Percentiles rank a stretch among this genome's conserved stretches.
phyloP scores from a whole-genome alignment of 2,113 vertebrate genomes.

The Varanus komodoensis region DNA sequence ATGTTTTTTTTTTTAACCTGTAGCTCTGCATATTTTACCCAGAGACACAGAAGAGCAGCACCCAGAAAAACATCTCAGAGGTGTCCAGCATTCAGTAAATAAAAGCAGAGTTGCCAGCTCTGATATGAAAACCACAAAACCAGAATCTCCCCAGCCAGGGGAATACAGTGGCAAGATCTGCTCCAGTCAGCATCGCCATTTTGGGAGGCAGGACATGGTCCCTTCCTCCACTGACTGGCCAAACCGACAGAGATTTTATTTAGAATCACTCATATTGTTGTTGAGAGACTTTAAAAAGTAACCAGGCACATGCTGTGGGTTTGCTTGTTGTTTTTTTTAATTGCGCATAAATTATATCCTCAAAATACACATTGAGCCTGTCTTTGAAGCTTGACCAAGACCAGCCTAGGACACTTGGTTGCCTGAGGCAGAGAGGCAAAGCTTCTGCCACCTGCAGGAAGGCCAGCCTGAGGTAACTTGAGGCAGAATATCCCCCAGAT shows the following conservation, averaged over 20 bases:
- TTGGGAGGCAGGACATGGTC: neutral
- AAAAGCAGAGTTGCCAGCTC: neutral
- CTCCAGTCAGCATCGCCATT: neutral
- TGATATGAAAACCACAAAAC: constrained; percentile 29
- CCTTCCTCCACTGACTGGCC: neutral
- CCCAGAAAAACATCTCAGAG: neutral
- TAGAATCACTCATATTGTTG: neutral
- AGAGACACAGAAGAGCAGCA: neutral
- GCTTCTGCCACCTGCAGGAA: neutral
- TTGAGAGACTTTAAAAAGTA: neutral
- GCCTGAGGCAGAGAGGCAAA: neutral
- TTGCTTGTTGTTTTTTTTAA: too few relatives aligned
- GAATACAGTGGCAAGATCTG: neutral
- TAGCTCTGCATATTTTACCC: neutral
- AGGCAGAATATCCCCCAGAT: neutral
- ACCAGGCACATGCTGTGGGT: neutral
- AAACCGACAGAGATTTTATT: neutral
- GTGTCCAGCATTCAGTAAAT: neutral
- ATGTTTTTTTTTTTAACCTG: neutral
- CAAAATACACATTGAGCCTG: neutral
- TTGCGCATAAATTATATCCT: neutral
- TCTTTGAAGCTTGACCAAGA: neutral
- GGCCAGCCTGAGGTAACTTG: neutral
- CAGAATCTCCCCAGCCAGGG: neutral
- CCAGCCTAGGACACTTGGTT: neutral